Conservation (phyloP, 1,140 invertebrate species). For the Asobara japonica region DNA sequence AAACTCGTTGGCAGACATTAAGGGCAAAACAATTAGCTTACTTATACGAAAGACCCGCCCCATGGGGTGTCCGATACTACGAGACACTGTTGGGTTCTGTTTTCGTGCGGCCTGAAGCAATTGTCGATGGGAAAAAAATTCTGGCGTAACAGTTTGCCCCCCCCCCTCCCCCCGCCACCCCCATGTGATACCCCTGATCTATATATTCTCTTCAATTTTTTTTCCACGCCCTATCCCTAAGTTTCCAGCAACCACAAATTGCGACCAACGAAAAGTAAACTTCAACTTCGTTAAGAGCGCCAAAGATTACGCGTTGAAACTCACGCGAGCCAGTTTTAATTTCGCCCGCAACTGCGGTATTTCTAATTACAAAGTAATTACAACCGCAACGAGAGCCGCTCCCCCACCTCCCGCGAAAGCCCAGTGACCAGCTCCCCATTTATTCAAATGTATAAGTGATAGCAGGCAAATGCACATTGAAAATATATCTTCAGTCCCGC, state of each 20-base stretch:
- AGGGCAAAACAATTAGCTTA: slow-evolving; percentile 39
- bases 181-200: too few species aligned
- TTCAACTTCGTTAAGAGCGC: not conserved
- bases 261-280: slow-evolving; percentile 22
- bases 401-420: not conserved
- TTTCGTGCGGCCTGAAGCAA: too few species aligned
- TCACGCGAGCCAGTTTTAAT: not conserved
- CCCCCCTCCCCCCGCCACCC: too few species aligned
- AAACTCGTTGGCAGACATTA: slow-evolving; percentile 38
- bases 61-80: not conserved
- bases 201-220: too few species aligned
- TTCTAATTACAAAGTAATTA: slow-evolving; percentile 59
- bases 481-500: not conserved
- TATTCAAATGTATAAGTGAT: not conserved
- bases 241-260: not conserved
- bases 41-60: not conserved
- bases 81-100: not conserved
- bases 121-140: too few species aligned
- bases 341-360: not conserved
- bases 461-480: not conserved
- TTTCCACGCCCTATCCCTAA: too few species aligned
- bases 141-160: too few species aligned
- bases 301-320: not conserved
- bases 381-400: slow-evolving; percentile 43
- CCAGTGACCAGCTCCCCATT: slow-evolving; percentile 8